A percentile compares a stretch with the other conserved stretches of the same genome.
Conservation (phyloP, 2,888 invertebrate species). For the Agrochola circellaris region DNA sequence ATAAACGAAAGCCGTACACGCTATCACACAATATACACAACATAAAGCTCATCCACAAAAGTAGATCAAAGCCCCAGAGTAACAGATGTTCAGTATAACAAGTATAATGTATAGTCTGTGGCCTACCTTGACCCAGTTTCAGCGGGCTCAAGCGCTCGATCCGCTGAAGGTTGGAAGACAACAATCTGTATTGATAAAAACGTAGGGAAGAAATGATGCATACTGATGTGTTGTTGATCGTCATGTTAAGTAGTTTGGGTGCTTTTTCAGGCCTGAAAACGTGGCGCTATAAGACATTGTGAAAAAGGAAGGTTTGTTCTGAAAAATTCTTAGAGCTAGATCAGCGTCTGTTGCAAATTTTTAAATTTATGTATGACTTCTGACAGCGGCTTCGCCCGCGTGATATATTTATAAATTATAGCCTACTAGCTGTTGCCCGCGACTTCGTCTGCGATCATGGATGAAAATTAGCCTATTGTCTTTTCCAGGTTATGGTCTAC, state of each 20-base stretch:
- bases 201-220: conserved; percentile 27
- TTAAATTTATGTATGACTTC: too few relatives aligned
- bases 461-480: too few relatives aligned
- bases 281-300: not conserved
- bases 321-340: not conserved
- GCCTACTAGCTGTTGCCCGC: too few relatives aligned
- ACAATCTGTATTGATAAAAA: conserved; percentile 56
- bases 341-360: too few relatives aligned
- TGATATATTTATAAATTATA: too few relatives aligned
- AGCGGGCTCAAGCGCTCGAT: conserved; percentile 60
- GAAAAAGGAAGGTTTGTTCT: not conserved
- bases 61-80: conserved; percentile 55
- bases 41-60: conserved; percentile 44
- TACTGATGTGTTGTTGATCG: conserved; percentile 1
- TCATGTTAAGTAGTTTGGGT: not conserved
- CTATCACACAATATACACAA: conserved; percentile 31
- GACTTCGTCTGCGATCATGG: too few relatives aligned
- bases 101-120: conserved; percentile 39
- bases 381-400: too few relatives aligned
- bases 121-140: conserved; percentile 63
- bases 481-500: too few relatives aligned
- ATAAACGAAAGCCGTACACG: conserved; percentile 21
- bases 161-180: conserved; percentile 60
- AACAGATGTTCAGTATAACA: conserved; percentile 52
- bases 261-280: not conserved